phyloP scores from a whole-genome alignment of 2,888 invertebrate genomes.

The Scaptodrosophila latifasciaeformis region DNA sequence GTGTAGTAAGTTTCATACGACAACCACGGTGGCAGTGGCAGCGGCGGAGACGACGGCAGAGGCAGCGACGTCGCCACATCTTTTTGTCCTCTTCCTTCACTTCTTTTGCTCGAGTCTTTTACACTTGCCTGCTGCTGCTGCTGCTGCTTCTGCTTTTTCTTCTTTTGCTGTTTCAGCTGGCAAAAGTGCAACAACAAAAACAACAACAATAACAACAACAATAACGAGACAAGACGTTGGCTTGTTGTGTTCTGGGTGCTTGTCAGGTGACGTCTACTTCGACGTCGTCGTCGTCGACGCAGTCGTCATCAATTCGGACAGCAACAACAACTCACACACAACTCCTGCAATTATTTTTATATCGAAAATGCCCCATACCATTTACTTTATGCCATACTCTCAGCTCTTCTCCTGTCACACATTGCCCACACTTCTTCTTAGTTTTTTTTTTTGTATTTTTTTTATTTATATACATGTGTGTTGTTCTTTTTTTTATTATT shows the following conservation, averaged over 20 bases:
- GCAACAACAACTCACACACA: constrained; percentile 49
- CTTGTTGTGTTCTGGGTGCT: constrained; percentile 17
- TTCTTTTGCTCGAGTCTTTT: constrained; percentile 13
- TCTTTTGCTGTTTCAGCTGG: constrained; percentile 66
- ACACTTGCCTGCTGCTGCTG: constrained; percentile 14
- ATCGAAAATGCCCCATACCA: constrained; percentile 41
- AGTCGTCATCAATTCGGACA: too few relatives aligned
- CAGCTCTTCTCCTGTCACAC: constrained; percentile 7
- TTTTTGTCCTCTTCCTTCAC: constrained; percentile 8
- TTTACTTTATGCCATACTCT: constrained; percentile 12
- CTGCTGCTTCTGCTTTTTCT: too few relatives aligned
- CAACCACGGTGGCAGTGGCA: constrained; percentile 29
- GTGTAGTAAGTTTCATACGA: constrained; percentile 68
- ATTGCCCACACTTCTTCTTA: constrained; percentile 32
- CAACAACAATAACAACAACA: constrained; percentile 37
- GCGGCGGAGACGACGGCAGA: not conserved
- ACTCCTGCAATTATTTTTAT: constrained; percentile 70
- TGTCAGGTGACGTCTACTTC: constrained; percentile 31
- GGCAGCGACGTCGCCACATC: not conserved
- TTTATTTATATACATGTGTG: constrained; percentile 23
- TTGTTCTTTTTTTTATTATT: constrained; percentile 25
- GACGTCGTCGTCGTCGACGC: constrained; percentile 29
- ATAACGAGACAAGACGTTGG: constrained; percentile 19
- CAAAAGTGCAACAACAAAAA: too few relatives aligned
- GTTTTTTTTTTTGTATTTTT: not conserved